Evolutionary conservation across 2,888 invertebrate genomes (phyloP), one percentile per base, ranked within the genome.

Genomic region (Drosophila vallismaia): DNA sequence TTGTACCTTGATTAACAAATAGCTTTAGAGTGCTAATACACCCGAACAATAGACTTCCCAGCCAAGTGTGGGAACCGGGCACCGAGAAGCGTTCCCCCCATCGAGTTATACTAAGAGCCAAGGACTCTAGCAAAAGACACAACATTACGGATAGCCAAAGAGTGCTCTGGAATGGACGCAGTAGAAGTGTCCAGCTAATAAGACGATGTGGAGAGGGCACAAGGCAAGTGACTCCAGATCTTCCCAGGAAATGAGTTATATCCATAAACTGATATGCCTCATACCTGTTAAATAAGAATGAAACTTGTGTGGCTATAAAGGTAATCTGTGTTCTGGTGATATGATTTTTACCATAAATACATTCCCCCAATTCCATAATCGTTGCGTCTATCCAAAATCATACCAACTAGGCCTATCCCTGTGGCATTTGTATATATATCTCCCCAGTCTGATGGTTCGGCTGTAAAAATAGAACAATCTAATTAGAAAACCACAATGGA

Each of bases 181-280:
- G 80, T 0, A 94, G 94, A 66, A 94, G 92, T 53, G 93, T 89
- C 94, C 94, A 94, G 74, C 94, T 94, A 5, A 93, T 92, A 8
- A 94, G 80, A 46, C 93, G 91, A 73, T 93, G 93, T 1, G 95
- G 95, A 52, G 93, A 93, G 10, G 95, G 95, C 6, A 94, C 94
- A 31, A 95, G 88, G 74, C 94, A 94, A 0, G 95, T 95, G 5
- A 95, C 92, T 24, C 94, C 94, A 28, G 94, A 94, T 74, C 95
- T 92, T 24, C 94, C 92, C 49, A 92, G 90, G 19, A 94, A 92
- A 51, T 92, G 91, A 0, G 95, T 93, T 77, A 94, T 93, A 80
- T 95, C 95, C 85, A 95, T 88, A 71, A 91, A 93, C 49, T 89
- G 84, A 84, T 93, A 95, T 68, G 93, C 93, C 66, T 70, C 67